These are phyloP conservation scores for Scleropages formosus DNA, from an alignment of 2,797 vertebrate genomes.

Conservation along the genomic window DNA sequence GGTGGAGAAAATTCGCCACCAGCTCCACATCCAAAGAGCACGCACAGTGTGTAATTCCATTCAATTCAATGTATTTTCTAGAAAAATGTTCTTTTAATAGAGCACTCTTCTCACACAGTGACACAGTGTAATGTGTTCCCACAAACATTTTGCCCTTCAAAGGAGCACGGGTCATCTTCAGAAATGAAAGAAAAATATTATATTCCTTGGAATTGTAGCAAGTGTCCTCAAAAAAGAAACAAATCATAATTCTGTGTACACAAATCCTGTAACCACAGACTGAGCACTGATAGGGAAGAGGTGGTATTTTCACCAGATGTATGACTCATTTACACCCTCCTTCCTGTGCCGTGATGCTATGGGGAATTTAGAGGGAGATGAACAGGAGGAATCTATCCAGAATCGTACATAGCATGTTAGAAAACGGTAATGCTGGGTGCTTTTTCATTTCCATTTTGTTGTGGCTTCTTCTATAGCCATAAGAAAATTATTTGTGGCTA, in stretches of 20 bases:
- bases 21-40: constrained; percentile 2
- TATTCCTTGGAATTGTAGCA: neutral
- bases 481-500: neutral
- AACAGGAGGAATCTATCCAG: constrained; percentile 6
- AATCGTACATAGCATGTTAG: neutral
- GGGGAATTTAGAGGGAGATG: constrained; percentile 18
- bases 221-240: neutral
- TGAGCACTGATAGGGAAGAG: constrained; percentile 14
- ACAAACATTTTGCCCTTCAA: neutral
- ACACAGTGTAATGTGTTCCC: neutral
- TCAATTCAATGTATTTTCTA: too few relatives aligned
- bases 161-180: neutral
- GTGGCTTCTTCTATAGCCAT: neutral
- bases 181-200: neutral
- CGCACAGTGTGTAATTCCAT: neutral
- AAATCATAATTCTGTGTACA: neutral
- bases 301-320: constrained; percentile 24
- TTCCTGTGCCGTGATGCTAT: constrained; percentile 25
- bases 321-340: constrained; percentile 27
- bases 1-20: neutral
- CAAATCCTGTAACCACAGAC: neutral
- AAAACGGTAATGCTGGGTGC: neutral
- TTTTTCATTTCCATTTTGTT: neutral
- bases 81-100: too few relatives aligned
- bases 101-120: too few relatives aligned